Evolutionary conservation across 1,140 invertebrate genomes (phyloP), one percentile per base, ranked within the genome.

Genomic region (Ceratosolen fusciceps): DNA sequence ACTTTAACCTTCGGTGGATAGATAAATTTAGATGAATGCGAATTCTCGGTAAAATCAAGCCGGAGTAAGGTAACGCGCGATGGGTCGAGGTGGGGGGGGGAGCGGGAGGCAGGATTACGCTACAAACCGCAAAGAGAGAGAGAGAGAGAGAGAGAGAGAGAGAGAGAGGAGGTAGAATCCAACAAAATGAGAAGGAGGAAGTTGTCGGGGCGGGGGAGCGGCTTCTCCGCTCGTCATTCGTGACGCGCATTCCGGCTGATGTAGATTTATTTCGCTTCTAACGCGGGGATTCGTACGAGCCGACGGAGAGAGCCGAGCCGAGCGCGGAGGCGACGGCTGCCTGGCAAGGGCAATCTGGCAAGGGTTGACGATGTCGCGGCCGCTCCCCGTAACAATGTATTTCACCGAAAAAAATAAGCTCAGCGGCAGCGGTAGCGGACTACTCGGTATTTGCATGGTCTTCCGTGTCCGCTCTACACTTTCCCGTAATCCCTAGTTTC

Each of bases 201-300:
- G 65, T 62, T 29, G 58, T 19, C 29, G 19, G 49, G 3, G 39
- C n/a, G n/a, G n/a, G 39, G 39, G 5, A 12, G 39, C 29, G 29
- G 19, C 8, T 56, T 49, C 52, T 43, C 26, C 34, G 29, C 70
- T 73, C 77, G 70, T 72, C 56, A 73, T 73, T 73, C 77, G 47
- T 31, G 56, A 67, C 78, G 65, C 10, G 43, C 19, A 47, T 67
- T 34, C 58, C 19, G 43, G 34, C 71, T 79, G 78, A 70, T 80
- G 78, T 74, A 37, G 78, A 80, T 80, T 80, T 80, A 80, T 80
- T 80, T 80, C 52, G 58, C 65, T 1, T 26, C 54, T 39, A 43
- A 62, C 47, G 56, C 54, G 34, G 52, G 31, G 5, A 9, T 24
- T 1, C 60, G 26, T 7, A 19, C 62, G 14, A 1, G 67, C 39